Percentiles rank a stretch among this genome's conserved stretches.
Conservation (phyloP, 1,140 invertebrate genomes). For the Trichoplusia ni region DNA sequence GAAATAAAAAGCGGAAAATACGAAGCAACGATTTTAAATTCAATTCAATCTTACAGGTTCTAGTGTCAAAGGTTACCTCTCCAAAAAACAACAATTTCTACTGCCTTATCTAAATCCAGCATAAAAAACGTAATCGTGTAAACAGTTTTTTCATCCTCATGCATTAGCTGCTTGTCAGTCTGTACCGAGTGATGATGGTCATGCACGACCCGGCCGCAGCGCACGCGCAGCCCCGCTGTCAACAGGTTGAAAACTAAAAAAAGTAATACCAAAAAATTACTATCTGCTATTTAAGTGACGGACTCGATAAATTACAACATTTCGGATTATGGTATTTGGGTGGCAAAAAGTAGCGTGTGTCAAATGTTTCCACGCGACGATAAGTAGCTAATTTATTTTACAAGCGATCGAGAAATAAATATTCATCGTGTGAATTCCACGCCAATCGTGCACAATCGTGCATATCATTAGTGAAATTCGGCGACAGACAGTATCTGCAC, state of each 20-base stretch:
- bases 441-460: not conserved
- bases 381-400: not conserved
- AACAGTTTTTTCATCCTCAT: conserved; percentile 37
- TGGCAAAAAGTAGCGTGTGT: no score
- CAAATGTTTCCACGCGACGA: no score
- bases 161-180: conserved; percentile 67
- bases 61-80: no score
- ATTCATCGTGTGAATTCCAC: conserved; percentile 1
- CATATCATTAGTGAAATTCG: conserved; percentile 8
- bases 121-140: conserved; percentile 20
- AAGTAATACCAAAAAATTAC: not conserved
- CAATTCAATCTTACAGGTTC: no score
- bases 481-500: conserved; percentile 1
- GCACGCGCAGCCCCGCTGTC: conserved; percentile 45
- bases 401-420: not conserved
- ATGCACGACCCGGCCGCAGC: conserved; percentile 39
- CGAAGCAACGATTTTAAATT: no score
- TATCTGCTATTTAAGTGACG: not conserved
- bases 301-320: not conserved
- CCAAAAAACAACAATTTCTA: conserved; percentile 22
- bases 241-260: conserved; percentile 38
- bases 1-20: no score
- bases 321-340: not conserved
- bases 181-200: conserved; percentile 48
- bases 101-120: conserved; percentile 12